A percentile compares a stretch with the other conserved stretches of the same genome.
These are phyloP conservation scores for Argyresthia goedartella DNA, from an alignment of 2,888 invertebrate genomes.

Conservation along the genomic window DNA sequence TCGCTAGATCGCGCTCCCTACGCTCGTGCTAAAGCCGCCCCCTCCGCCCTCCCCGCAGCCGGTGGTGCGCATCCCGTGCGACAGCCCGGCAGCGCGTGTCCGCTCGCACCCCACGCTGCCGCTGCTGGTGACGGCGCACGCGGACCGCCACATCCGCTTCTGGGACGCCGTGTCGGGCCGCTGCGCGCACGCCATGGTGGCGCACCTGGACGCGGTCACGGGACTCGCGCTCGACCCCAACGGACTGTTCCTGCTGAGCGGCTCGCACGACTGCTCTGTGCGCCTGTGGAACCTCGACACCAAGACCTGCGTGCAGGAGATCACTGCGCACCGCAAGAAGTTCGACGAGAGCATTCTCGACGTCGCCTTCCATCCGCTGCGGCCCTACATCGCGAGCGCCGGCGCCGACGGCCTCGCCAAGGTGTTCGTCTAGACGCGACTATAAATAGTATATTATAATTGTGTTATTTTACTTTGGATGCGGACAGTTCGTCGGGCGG, in stretches of 20 bases:
- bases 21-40: too few species aligned
- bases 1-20: too few species aligned
- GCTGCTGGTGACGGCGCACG: slow-evolving; percentile 96
- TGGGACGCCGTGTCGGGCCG: slow-evolving; percentile 97
- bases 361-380: slow-evolving; percentile 98
- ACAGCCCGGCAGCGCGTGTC: slow-evolving; percentile 78
- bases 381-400: slow-evolving; percentile 98
- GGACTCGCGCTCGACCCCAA: slow-evolving; percentile 98
- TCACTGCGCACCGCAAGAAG: slow-evolving; percentile 99
- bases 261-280: slow-evolving; percentile 98
- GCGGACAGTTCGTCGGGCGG: slow-evolving; percentile 16
- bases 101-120: slow-evolving; percentile 97
- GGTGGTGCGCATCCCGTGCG: slow-evolving; percentile 77
- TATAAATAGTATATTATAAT: slow-evolving; percentile 20
- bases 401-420: slow-evolving; percentile 99
- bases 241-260: slow-evolving; percentile 97
- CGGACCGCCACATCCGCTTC: slow-evolving; percentile 98
- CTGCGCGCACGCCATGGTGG: slow-evolving; percentile 97
- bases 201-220: slow-evolving; percentile 98
- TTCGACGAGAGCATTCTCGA: slow-evolving; percentile 99
- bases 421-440: slow-evolving; percentile 86
- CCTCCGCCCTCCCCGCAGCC: slow-evolving; percentile 35
- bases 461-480: slow-evolving; percentile 25
- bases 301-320: slow-evolving; percentile 99
- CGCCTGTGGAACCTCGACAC: slow-evolving; percentile 99